A percentile compares a stretch with the other conserved stretches of the same genome.
phyloP scores from a whole-genome alignment of 2,797 vertebrate species.

The Discoglossus pictus region DNA sequence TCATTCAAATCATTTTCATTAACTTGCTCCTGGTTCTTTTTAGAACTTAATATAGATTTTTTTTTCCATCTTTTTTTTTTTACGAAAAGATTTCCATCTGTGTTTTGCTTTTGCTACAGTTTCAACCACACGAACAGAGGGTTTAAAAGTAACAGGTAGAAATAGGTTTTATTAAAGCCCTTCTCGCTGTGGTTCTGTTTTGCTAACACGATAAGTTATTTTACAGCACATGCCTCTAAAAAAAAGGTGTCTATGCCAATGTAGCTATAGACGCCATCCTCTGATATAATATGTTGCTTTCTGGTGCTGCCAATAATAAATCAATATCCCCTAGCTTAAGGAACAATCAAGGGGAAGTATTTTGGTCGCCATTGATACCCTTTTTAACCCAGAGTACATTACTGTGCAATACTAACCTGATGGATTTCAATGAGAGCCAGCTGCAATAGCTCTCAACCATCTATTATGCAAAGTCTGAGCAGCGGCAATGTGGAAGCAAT shows the following conservation, averaged over 20 bases:
- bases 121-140: constrained; percentile 39
- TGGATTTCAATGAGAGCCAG: constrained; percentile 50
- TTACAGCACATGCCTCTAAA: constrained; percentile 23
- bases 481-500: constrained; percentile 43
- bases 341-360: constrained; percentile 47
- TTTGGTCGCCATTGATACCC: constrained; percentile 39
- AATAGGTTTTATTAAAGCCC: constrained; percentile 31
- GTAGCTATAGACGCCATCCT: constrained; percentile 32
- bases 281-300: constrained; percentile 45
- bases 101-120: constrained; percentile 40
- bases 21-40: constrained; percentile 14
- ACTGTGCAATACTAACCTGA: constrained; percentile 38
- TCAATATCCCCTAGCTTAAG: constrained; percentile 42
- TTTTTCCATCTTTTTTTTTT: not conserved
- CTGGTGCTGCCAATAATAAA: constrained; percentile 49
- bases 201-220: constrained; percentile 40
- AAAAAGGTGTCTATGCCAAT: constrained; percentile 34
- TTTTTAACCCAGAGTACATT: constrained; percentile 49
- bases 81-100: constrained; percentile 27
- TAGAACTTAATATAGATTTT: constrained; percentile 8
- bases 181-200: constrained; percentile 41
- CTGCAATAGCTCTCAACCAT: constrained; percentile 43
- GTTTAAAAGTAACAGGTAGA: constrained; percentile 42
- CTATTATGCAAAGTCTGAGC: constrained; percentile 33
- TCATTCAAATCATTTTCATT: constrained; percentile 31